phyloP scores from a whole-genome alignment of 2,797 vertebrate species.

The Taeniopygia guttata region DNA sequence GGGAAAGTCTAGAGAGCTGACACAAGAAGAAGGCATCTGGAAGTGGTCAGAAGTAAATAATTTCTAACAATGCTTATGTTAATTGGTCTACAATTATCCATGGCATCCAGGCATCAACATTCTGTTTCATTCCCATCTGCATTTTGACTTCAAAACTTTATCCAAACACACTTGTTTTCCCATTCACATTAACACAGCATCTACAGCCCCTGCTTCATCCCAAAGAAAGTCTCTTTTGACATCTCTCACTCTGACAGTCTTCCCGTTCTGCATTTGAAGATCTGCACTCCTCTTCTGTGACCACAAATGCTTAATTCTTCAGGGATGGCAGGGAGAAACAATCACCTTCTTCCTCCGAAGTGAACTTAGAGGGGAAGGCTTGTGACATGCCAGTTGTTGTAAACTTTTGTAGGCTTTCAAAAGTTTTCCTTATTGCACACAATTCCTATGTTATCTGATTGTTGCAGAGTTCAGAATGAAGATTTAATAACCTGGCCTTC shows the following conservation, averaged over 20 bases:
- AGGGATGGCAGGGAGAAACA: neutral
- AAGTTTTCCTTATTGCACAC: neutral
- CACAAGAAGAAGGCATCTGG: neutral
- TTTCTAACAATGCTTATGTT: neutral
- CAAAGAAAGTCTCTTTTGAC: neutral
- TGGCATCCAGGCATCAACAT: neutral
- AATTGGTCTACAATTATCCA: neutral
- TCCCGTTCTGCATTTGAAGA: neutral
- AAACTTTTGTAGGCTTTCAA: neutral
- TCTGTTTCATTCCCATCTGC: neutral
- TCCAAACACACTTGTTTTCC: neutral
- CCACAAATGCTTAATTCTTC: neutral
- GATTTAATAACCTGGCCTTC: neutral
- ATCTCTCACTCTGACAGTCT: neutral
- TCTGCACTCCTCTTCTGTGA: neutral
- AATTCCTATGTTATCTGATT: neutral
- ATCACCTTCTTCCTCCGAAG: neutral
- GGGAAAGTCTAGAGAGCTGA: neutral
- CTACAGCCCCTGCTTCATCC: neutral
- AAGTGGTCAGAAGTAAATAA: neutral
- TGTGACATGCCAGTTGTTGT: neutral
- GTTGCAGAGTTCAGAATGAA: neutral
- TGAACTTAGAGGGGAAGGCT: neutral
- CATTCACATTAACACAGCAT: neutral
- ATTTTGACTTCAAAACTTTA: neutral